These are phyloP conservation scores for Drosophila repleta DNA, from an alignment of 1,140 invertebrate species.

Conservation along the genomic window DNA sequence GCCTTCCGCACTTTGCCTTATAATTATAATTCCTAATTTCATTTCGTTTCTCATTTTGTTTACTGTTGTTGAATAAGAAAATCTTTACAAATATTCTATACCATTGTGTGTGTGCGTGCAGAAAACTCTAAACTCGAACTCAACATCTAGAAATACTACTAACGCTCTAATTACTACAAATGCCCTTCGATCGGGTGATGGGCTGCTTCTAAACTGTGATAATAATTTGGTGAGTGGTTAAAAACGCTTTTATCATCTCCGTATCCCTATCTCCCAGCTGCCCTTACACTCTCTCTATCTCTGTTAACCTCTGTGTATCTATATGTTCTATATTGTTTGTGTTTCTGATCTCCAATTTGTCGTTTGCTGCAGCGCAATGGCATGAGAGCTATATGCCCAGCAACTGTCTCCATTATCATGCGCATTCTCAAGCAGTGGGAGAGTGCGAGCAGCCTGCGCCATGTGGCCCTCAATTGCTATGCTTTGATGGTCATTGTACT, in stretches of 20 bases:
- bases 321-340: background rate
- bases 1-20: slow-evolving; percentile 11
- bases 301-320: background rate
- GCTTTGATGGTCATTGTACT: slow-evolving; percentile 86
- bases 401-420: slow-evolving; percentile 86
- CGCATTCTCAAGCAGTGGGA: slow-evolving; percentile 84
- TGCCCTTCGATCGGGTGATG: slow-evolving; percentile 74
- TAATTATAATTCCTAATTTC: slow-evolving; percentile 37
- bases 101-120: slow-evolving; percentile 32
- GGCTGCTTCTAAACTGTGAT: slow-evolving; percentile 81
- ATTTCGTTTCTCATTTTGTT: slow-evolving; percentile 57
- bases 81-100: slow-evolving; percentile 5
- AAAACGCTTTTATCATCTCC: slow-evolving; percentile 51
- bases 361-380: slow-evolving; percentile 85
- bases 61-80: slow-evolving; percentile 12
- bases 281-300: slow-evolving; percentile 19
- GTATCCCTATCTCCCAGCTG: slow-evolving; percentile 49
- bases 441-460: slow-evolving; percentile 77
- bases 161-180: slow-evolving; percentile 78
- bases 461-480: slow-evolving; percentile 85
- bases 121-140: slow-evolving; percentile 73
- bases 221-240: slow-evolving; percentile 83
- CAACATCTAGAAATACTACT: slow-evolving; percentile 71
- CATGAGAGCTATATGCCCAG: slow-evolving; percentile 86
- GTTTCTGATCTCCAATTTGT: background rate